A percentile compares a stretch with the other conserved stretches of the same genome.
These are phyloP conservation scores for Charadrius vociferus DNA, from an alignment of 2,113 vertebrate species.

Conservation along the genomic window DNA sequence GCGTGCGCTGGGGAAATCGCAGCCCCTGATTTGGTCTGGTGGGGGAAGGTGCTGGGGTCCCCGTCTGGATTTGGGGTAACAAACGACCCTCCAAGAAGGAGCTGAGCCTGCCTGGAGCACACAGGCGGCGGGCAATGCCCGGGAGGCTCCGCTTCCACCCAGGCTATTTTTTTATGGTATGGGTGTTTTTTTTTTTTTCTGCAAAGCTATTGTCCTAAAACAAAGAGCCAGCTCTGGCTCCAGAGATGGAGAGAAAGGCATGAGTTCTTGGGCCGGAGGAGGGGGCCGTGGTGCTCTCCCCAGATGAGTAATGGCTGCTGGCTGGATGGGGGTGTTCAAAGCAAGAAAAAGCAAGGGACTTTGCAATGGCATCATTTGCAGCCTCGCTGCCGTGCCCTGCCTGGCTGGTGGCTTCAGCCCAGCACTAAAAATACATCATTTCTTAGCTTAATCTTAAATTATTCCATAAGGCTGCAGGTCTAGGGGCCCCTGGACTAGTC, in stretches of 20 bases:
- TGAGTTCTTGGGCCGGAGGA: not conserved
- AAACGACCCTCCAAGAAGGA: not conserved
- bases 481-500: not conserved
- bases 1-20: not conserved
- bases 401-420: not conserved
- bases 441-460: not conserved
- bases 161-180: not conserved
- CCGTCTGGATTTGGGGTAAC: not conserved
- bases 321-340: not conserved
- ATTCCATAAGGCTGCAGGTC: not conserved
- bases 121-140: accelerated
- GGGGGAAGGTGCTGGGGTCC: not conserved
- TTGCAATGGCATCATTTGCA: not conserved
- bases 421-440: not conserved
- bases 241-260: not conserved
- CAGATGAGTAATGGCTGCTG: too few species aligned
- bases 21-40: not conserved
- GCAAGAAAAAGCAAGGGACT: not conserved
- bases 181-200: not conserved
- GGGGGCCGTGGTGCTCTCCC: not conserved
- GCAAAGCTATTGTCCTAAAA: not conserved
- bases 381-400: not conserved
- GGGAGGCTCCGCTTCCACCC: not conserved
- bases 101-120: not conserved
- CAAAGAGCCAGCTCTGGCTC: not conserved